Evolutionary conservation across 2,797 vertebrate species (phyloP), one percentile per base, ranked within the genome.

Genomic region (Silurus lanzhouensis): DNA sequence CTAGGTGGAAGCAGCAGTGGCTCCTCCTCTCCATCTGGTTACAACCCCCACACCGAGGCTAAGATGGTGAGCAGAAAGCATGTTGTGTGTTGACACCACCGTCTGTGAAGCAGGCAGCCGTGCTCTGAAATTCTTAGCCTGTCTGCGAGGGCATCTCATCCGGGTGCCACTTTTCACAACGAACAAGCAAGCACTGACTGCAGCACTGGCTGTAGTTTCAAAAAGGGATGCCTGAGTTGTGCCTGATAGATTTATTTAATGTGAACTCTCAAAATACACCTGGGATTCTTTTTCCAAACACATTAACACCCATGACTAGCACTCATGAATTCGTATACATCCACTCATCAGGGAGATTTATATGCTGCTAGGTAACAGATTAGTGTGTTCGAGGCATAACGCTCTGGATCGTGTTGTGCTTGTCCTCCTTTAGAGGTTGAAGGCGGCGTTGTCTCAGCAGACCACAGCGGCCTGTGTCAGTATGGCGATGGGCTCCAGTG

Each of bases 381-480:
- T 81, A 12, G 19, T 57, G 38, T 88, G 44, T 57, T 46, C 27
- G 44, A 66, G 61, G 46, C 52, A 70, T 89, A n/a, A 83, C 63
- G 1, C 19, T 87, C 38, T 90, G 84, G 17, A 57, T 38, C 20
- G 27, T 84, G 5, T 46, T 6, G 48, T 83, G 44, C 82, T 88
- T 77, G 27, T 76, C 14, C 25, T 81, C 63, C 46, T 88, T 46
- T 90, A 99, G 98, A 96, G 97, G 92, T 92, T 99, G 92, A 99
- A 99, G 94, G 98, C 98, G 85, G 97, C 96, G 1, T 92, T 99
- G 91, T 96, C 96, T 9, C 96, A 97, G 81, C 96, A 96, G 90
- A 96, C 95, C 0, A 95, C 96, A 0, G 94, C 96, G 87, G 93
- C 97, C 38, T 94, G 97, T 86, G 92, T 95, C 61, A 89, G 95